A percentile compares a stretch with the other conserved stretches of the same genome.
phyloP scores from a whole-genome alignment of 2,888 invertebrate species.

The Mayetiola destructor region DNA sequence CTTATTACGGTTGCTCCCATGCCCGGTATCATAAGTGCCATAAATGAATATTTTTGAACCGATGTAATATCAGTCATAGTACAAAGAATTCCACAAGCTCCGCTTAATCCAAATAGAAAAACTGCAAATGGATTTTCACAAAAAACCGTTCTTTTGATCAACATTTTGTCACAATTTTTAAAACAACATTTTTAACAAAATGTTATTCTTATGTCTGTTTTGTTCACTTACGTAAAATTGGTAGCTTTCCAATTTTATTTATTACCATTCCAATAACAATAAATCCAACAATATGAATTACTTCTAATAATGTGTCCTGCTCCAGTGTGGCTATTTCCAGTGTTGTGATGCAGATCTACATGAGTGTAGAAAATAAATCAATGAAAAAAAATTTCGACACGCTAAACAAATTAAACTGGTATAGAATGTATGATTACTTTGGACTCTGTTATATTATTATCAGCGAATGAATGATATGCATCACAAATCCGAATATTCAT shows the following conservation, averaged over 20 bases:
- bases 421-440: not conserved
- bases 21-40: constrained; percentile 25
- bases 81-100: constrained; percentile 23
- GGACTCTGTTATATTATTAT: not conserved
- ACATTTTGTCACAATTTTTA: too few species aligned
- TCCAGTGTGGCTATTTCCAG: constrained; percentile 27
- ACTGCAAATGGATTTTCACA: not conserved
- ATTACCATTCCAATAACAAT: constrained; percentile 26
- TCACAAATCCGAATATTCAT: constrained; percentile 26
- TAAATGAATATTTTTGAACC: constrained; percentile 25
- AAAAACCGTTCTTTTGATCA: too few species aligned
- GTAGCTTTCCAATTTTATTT: constrained; percentile 24
- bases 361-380: not conserved
- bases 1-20: constrained; percentile 28
- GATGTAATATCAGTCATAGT: constrained; percentile 23
- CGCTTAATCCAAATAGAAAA: constrained; percentile 20
- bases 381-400: not conserved
- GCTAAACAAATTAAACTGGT: not conserved
- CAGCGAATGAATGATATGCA: constrained; percentile 22
- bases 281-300: constrained; percentile 26
- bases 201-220: not conserved
- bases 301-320: constrained; percentile 25
- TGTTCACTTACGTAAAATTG: constrained; percentile 25
- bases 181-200: not conserved
- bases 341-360: constrained; percentile 22